Percentiles rank a stretch among this genome's conserved stretches.
Evolutionary conservation across 1,140 invertebrate genomes (phyloP).

Genomic region (Fopius arisanus): DNA sequence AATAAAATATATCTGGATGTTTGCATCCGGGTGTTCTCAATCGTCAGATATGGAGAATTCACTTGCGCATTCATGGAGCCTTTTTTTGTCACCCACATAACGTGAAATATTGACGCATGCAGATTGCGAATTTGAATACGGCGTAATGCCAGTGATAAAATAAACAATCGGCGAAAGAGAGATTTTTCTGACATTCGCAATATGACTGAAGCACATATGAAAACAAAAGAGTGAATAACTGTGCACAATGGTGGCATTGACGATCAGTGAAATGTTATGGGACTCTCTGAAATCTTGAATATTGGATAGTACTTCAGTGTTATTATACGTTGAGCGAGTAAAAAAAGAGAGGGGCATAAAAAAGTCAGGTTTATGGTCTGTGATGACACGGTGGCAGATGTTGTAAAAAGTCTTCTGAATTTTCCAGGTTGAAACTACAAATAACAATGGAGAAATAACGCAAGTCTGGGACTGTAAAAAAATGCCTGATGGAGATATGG

Average conservation of each 20-base stretch:
- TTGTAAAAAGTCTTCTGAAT: background rate
- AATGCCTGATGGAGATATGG: background rate
- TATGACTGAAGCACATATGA: background rate
- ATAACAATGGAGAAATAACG: background rate
- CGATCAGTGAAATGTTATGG: background rate
- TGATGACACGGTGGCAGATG: background rate
- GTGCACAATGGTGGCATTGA: background rate
- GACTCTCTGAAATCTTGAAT: background rate
- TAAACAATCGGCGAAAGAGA: background rate
- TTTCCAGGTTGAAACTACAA: background rate
- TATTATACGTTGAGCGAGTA: background rate
- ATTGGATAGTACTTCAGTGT: background rate
- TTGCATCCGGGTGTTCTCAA: background rate
- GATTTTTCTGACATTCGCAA: background rate
- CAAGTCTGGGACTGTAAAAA: background rate
- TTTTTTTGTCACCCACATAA: background rate
- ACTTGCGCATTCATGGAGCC: background rate
- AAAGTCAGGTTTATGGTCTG: background rate
- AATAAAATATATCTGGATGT: too few species aligned
- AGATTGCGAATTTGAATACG: background rate
- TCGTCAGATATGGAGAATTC: background rate
- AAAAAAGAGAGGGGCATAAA: background rate
- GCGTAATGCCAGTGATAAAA: background rate
- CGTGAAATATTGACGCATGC: background rate
- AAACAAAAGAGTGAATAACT: background rate